A percentile compares a stretch with the other conserved stretches of the same genome.
These are phyloP conservation scores for Tolypeutes matacus DNA, from an alignment of 2,797 vertebrate genomes.

Conservation along the genomic window DNA sequence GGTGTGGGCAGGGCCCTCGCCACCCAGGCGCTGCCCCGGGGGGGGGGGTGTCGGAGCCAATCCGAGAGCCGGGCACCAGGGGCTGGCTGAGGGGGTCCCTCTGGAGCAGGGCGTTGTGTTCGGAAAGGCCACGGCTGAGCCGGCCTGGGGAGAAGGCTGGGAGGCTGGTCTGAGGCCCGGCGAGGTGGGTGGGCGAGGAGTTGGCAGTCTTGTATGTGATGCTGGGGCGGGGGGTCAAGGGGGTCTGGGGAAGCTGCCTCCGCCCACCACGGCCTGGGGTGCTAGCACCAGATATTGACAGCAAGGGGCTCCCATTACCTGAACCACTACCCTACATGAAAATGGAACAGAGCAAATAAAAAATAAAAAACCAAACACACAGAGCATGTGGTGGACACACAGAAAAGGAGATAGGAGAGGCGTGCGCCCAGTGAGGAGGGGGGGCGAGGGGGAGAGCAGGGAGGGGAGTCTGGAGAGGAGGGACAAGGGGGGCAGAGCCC, in stretches of 20 bases:
- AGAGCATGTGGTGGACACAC: slow-evolving; percentile 74
- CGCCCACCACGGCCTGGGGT: slow-evolving; percentile 94
- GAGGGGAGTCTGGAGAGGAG: accelerated
- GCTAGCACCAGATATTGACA: slow-evolving; percentile 94
- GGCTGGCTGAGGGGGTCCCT: slow-evolving; percentile 88
- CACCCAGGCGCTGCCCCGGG: slow-evolving; percentile 89
- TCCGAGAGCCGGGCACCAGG: slow-evolving; percentile 90
- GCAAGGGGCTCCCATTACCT: slow-evolving; percentile 93
- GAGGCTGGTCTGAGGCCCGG: slow-evolving; percentile 85
- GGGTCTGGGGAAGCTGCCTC: slow-evolving; percentile 97
- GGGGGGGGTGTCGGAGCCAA: slow-evolving; percentile 95
- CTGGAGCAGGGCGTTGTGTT: slow-evolving; percentile 94
- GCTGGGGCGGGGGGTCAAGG: slow-evolving; percentile 94
- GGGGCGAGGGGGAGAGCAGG: accelerated
- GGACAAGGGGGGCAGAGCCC: background rate
- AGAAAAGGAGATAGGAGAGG: slow-evolving; percentile 63
- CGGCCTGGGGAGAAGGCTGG: slow-evolving; percentile 92
- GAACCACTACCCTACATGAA: slow-evolving; percentile 97
- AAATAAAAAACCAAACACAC: slow-evolving; percentile 84
- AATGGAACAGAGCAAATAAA: slow-evolving; percentile 94
- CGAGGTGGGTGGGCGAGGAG: slow-evolving; percentile 95
- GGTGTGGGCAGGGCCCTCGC: slow-evolving; percentile 84
- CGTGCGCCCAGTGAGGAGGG: too few species aligned
- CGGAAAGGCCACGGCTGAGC: slow-evolving; percentile 94
- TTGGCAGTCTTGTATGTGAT: slow-evolving; percentile 97